Percentiles rank a stretch among this genome's conserved stretches.
These are phyloP conservation scores for Rhopalosiphum maidis DNA, from an alignment of 1,140 invertebrate genomes.

Conservation along the genomic window DNA sequence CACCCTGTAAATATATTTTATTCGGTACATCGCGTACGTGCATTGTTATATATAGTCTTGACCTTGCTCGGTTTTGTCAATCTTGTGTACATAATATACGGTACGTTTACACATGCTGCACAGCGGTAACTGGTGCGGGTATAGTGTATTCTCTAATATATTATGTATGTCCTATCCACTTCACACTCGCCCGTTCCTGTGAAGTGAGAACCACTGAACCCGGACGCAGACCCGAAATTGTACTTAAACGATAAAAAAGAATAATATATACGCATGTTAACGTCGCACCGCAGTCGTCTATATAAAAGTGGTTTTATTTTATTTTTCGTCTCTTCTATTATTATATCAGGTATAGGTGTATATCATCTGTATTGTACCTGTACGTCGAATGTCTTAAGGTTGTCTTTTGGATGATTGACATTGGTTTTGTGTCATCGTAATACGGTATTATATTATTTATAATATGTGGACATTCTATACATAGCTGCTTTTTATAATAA, in stretches of 20 bases:
- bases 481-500: neutral
- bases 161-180: neutral
- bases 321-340: neutral
- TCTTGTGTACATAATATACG: neutral
- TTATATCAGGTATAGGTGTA: neutral
- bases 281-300: neutral
- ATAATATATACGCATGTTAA: neutral
- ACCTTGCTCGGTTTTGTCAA: constrained; percentile 28
- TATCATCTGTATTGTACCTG: neutral
- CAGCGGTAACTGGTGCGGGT: neutral
- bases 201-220: constrained; percentile 25
- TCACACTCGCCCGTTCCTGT: neutral
- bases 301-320: neutral
- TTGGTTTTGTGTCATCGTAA: constrained; percentile 5
- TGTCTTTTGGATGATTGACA: constrained; percentile 33
- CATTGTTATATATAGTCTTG: constrained; percentile 4
- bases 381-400: neutral
- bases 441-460: neutral
- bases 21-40: neutral
- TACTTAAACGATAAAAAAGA: neutral
- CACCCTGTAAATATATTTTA: too few species aligned
- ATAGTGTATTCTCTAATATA: neutral
- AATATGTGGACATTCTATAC: neutral
- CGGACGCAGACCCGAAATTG: neutral
- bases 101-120: neutral